Base-by-base conservation (phyloP, 2,113 vertebrate genomes). In the Onychostruthus taczanowskii region DNA sequence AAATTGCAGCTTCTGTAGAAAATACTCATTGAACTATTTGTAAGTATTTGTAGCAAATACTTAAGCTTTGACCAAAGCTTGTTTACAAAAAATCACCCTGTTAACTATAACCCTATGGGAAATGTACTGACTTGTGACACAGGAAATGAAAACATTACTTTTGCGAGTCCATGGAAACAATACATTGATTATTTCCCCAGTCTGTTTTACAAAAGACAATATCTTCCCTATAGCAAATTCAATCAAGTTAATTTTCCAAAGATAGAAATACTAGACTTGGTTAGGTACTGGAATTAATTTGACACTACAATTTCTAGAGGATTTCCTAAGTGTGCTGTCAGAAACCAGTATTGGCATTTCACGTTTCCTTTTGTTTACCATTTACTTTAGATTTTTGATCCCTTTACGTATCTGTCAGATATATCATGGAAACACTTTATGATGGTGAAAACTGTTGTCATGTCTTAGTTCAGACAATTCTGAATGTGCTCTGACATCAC, bases 371-470 rank as follows among this genome's bases (percentile, higher is more conserved):
- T 84, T 74, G 24, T 72, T 88, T 92, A 69, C 35, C 39, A 19
- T 44, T 13, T 33, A 2, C 20, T 91, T 89, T 47, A 62, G 46
- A 87, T 76, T 89, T 83, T 43, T 76, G 49, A 75, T 68, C 66
- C 56, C 37, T 94, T 84, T 86, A 90, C 74, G 84, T 93, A 35
- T 18, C 6, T 79, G 80, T 47, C 93, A 95, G 81, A 84, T 90
- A 56, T 56, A 59, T 63, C 35, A 15, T 26, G 50, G 46, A 58
- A 78, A 74, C 39, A 64, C 16, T 75, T 91, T 46, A 52, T 69
- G 13, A 74, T 67, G 49, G 67, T 90, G 46, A 89, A 95, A 96
- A 70, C 27, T 59, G 37, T 26, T 95, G 49, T 63, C n/a, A 28
- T 22, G 3, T 47, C 89, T 96, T 91, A 41, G 39, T 84, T 91